Conservation (phyloP, 2,888 invertebrate genomes). For the Ectemnius lituratus region DNA sequence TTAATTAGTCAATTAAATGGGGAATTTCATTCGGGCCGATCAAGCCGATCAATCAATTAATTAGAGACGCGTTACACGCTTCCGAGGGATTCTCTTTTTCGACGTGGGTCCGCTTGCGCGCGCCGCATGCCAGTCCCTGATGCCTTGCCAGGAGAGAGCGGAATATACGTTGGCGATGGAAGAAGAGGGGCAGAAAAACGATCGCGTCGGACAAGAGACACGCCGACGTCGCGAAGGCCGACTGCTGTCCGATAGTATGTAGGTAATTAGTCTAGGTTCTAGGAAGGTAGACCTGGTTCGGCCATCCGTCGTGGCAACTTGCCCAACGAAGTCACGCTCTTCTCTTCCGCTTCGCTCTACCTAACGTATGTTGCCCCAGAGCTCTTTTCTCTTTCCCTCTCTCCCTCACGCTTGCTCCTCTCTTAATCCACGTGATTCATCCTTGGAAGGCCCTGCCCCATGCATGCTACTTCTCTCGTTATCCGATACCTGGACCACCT, state of each 20-base stretch:
- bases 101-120: neutral
- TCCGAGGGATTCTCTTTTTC: slow-evolving; percentile 31
- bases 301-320: slow-evolving; percentile 41
- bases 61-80: slow-evolving; percentile 33
- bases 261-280: slow-evolving; percentile 69
- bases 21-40: slow-evolving; percentile 26
- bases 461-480: slow-evolving; percentile 28
- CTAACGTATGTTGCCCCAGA: slow-evolving; percentile 6
- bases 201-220: slow-evolving; percentile 54
- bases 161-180: too few species aligned
- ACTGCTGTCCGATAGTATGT: slow-evolving; percentile 54
- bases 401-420: slow-evolving; percentile 8
- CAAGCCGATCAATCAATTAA: slow-evolving; percentile 41
- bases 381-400: slow-evolving; percentile 35
- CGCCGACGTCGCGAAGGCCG: slow-evolving; percentile 50
- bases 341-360: too few species aligned
- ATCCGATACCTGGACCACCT: slow-evolving; percentile 33
- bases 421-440: slow-evolving; percentile 35
- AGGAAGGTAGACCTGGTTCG: slow-evolving; percentile 30
- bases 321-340: slow-evolving; percentile 36
- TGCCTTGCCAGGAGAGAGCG: too few species aligned
- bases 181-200: slow-evolving; percentile 32
- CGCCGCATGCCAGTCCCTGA: slow-evolving; percentile 14
- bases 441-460: slow-evolving; percentile 7
- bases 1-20: slow-evolving; percentile 53